Conservation (phyloP, 2,797 vertebrate genomes). For the Notamacropus eugenii region DNA sequence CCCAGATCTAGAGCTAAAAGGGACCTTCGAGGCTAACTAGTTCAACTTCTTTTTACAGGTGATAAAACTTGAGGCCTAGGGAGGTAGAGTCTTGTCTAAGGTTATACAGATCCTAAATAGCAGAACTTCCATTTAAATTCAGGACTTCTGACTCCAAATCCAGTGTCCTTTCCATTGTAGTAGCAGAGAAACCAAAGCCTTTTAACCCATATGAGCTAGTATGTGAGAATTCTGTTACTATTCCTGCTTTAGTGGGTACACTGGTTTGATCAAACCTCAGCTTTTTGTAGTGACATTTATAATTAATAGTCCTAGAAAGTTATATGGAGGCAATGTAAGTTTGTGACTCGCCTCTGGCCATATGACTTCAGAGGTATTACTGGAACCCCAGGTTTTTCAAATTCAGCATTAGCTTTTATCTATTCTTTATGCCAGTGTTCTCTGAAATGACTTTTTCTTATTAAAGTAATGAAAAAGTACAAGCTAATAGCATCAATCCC, state of each 20-base stretch:
- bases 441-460: conserved; percentile 32
- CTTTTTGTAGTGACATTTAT: neutral
- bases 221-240: neutral
- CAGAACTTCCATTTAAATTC: neutral
- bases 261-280: neutral
- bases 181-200: neutral
- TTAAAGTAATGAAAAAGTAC: conserved; percentile 21
- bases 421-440: neutral
- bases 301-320: neutral
- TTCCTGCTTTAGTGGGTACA: neutral
- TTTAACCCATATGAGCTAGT: neutral
- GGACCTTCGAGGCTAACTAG: neutral
- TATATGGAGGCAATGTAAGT: neutral
- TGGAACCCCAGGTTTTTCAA: neutral
- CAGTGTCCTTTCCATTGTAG: neutral
- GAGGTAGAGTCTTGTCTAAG: neutral
- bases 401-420: neutral
- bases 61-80: neutral
- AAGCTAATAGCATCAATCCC: conserved; percentile 21
- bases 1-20: neutral
- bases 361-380: neutral
- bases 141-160: neutral
- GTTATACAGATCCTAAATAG: neutral
- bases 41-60: neutral
- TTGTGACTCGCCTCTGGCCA: neutral